These are phyloP conservation scores for Potamarius usumacintae DNA, from an alignment of 2,113 vertebrate genomes.

Conservation along the genomic window DNA sequence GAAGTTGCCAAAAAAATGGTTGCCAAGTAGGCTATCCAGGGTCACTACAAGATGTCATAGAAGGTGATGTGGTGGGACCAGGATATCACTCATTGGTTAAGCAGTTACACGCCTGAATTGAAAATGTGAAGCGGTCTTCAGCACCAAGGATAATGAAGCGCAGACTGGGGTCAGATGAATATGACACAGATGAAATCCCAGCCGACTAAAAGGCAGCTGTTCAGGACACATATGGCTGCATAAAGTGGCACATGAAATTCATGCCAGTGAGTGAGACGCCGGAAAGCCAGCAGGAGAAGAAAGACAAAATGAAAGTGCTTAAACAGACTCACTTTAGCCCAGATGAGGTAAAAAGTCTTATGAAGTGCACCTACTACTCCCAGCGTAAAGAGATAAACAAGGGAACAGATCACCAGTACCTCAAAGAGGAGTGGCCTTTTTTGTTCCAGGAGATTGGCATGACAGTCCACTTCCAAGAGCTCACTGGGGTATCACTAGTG, in stretches of 20 bases:
- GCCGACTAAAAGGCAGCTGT: conserved; percentile 27
- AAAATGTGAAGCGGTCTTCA: too few relatives aligned
- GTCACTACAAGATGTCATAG: conserved; percentile 1
- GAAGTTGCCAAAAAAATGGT: too few relatives aligned
- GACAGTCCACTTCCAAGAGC: background rate
- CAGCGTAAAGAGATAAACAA: conserved; percentile 19
- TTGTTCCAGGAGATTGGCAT: conserved; percentile 30
- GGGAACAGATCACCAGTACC: background rate
- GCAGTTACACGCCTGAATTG: too few relatives aligned
- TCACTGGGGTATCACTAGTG: conserved; percentile 36
- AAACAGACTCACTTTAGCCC: conserved; percentile 17
- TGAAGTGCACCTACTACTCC: conserved; percentile 7
- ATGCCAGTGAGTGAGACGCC: conserved; percentile 44
- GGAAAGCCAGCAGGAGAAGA: conserved; percentile 46
- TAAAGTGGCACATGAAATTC: conserved; percentile 45
- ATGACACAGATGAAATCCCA: too few relatives aligned
- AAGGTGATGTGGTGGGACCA: background rate
- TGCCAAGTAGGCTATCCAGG: background rate
- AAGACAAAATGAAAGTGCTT: conserved; percentile 26
- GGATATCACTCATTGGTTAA: too few relatives aligned
- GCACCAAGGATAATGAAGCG: background rate
- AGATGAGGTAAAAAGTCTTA: conserved; percentile 22
- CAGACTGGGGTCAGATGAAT: conserved; percentile 29
- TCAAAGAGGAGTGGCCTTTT: conserved; percentile 36
- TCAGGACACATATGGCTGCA: conserved; percentile 34